These are phyloP conservation scores for Entomobrya multifasciata DNA, from an alignment of 2,888 invertebrate genomes.

Conservation along the genomic window DNA sequence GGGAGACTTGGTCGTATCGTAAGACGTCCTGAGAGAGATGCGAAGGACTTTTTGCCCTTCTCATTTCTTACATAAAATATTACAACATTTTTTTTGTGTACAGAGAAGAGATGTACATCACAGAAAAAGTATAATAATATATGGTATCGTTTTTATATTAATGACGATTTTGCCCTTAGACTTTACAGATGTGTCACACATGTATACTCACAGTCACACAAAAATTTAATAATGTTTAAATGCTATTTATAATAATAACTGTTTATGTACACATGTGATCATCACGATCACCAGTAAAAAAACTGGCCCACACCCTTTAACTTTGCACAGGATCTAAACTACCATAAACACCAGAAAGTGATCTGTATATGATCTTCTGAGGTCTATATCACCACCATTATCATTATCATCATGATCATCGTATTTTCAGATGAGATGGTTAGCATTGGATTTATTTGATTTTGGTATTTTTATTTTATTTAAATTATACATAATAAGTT, in stretches of 20 bases:
- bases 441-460: slow-evolving; percentile 43
- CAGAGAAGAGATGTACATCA: neutral
- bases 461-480: slow-evolving; percentile 27
- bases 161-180: slow-evolving; percentile 53
- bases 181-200: slow-evolving; percentile 45
- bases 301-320: slow-evolving; percentile 67
- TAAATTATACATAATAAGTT: slow-evolving; percentile 50
- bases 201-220: slow-evolving; percentile 35
- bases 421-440: slow-evolving; percentile 19
- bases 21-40: slow-evolving; percentile 60
- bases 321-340: slow-evolving; percentile 30
- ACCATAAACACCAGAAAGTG: slow-evolving; percentile 17
- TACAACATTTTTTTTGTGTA: neutral
- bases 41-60: slow-evolving; percentile 71
- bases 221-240: slow-evolving; percentile 31
- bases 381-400: neutral
- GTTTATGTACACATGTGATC: slow-evolving; percentile 2
- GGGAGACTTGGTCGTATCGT: slow-evolving; percentile 61
- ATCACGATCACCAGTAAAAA: slow-evolving; percentile 2
- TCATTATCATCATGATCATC: slow-evolving; percentile 27
- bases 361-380: neutral
- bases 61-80: slow-evolving; percentile 59
- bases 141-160: slow-evolving; percentile 14
- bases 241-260: slow-evolving; percentile 57
- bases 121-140: no score